These are phyloP conservation scores for Pseudochromis fuscus DNA, from an alignment of 2,797 vertebrate genomes.

Conservation along the genomic window DNA sequence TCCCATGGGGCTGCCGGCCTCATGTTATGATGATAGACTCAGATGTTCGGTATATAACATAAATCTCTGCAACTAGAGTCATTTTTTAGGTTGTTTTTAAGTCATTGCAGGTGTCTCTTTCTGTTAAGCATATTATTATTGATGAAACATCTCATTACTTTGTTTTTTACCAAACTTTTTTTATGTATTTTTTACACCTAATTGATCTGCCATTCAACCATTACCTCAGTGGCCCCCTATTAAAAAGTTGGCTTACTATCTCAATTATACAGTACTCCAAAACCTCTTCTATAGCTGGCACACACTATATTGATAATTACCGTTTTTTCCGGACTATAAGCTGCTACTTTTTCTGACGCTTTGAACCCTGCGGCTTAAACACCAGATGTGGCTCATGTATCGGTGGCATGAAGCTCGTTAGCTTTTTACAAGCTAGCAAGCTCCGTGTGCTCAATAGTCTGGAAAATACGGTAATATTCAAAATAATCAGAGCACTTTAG, in stretches of 20 bases:
- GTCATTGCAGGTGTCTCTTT: not conserved
- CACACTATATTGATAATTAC: conserved; percentile 2
- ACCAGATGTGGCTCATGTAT: no score
- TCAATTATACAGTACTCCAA: conserved; percentile 5
- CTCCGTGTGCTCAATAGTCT: no score
- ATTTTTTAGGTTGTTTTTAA: not conserved
- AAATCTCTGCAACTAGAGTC: not conserved
- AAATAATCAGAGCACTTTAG: not conserved
- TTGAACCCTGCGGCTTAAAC: no score
- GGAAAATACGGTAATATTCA: no score
- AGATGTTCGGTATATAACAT: not conserved
- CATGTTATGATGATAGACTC: no score
- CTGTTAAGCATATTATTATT: not conserved
- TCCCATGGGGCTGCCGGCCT: not conserved
- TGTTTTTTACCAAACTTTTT: not conserved
- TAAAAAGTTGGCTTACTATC: not conserved
- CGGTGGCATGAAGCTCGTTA: no score
- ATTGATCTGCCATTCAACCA: not conserved
- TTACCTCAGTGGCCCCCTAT: not conserved
- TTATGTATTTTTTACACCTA: not conserved
- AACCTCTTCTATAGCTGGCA: not conserved
- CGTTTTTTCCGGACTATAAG: no score
- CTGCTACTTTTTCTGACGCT: no score
- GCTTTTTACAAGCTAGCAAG: no score
- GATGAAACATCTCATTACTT: not conserved